Percentiles rank a stretch among this genome's conserved stretches.
These are phyloP conservation scores for Emesis russula DNA, from an alignment of 2,888 invertebrate genomes.

Conservation along the genomic window DNA sequence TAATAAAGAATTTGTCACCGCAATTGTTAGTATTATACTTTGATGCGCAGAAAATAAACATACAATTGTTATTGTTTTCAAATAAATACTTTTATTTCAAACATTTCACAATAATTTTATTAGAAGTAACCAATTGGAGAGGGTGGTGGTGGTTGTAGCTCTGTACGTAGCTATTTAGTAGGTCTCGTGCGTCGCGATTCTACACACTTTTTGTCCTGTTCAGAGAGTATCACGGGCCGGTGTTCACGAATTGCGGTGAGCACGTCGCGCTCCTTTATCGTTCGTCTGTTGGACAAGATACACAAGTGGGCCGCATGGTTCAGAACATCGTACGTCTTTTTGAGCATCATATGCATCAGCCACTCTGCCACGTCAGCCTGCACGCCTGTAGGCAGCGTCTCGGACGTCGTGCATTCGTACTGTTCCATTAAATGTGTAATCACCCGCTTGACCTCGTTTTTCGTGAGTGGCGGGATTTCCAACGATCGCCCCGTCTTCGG, in stretches of 20 bases:
- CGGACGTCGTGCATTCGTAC: slow-evolving; percentile 1
- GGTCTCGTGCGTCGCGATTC: too few species aligned
- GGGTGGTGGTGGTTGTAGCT: too few species aligned
- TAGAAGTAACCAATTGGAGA: neutral
- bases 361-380: neutral
- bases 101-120: neutral
- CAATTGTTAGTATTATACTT: neutral
- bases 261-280: slow-evolving; percentile 10
- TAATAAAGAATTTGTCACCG: neutral
- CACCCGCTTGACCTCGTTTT: neutral
- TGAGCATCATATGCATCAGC: slow-evolving; percentile 23
- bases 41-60: neutral
- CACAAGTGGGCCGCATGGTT: slow-evolving; percentile 22
- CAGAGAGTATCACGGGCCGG: slow-evolving; percentile 5
- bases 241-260: slow-evolving; percentile 6
- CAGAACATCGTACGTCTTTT: slow-evolving; percentile 11
- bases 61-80: neutral
- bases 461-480: neutral
- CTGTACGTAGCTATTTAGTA: too few species aligned
- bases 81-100: slow-evolving; percentile 5
- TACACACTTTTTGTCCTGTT: neutral
- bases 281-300: neutral
- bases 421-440: slow-evolving; percentile 11
- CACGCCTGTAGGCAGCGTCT: neutral
- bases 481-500: neutral